Base-by-base conservation (phyloP, 2,888 invertebrate genomes). In the Lasioglossum vierecki region DNA sequence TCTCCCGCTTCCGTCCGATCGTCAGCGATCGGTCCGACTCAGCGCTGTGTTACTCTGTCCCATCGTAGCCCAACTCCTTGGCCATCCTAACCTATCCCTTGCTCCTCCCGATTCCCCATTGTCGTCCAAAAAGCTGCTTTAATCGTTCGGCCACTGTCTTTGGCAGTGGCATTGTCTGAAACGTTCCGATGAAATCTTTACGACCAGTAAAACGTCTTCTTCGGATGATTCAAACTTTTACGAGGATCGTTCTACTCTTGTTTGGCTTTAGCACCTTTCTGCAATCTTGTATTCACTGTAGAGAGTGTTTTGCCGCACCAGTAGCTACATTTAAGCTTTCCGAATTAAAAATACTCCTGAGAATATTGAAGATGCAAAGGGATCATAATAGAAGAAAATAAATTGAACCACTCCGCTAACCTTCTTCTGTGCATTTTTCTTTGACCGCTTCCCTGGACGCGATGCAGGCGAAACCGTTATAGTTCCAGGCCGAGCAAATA, bases 1-100 rank as follows among this genome's bases (percentile, higher is more conserved):
- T 84, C 88, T 83, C 82, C 15, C 53, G 35, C 35, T 78, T 80
- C 70, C 78, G 63, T 71, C 4, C 26, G 60, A 26, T 13, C 60
- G 60, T 60, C 60, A 60, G 26, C 60, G 60, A 60, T 60, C 60
- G 60, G 13, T 13, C 60, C 30, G 30, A 60, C 60, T 60, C 60
- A 5, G 15, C 13, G 2, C 26, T 11, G 60, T 4, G 26, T 30
- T 30, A 15, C 15, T 5, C 5, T 13, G 30, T 15, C 60, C 26
- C 60, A 30, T 30, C 26, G n/a, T 30, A 13, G 5, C 1, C 1
- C 60, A 11, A 30, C 60, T 60, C 26, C 60, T 30, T 13, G 5
- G 60, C 26, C 13, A 60, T 60, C 53, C 53, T 3, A n/a, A 2
- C 9, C 22, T 53, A n/a, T n/a, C 53, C 9, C 53, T 53, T n/a